Evolutionary conservation across 2,797 vertebrate genomes (phyloP).

Genomic region (Nannoperca australis): DNA sequence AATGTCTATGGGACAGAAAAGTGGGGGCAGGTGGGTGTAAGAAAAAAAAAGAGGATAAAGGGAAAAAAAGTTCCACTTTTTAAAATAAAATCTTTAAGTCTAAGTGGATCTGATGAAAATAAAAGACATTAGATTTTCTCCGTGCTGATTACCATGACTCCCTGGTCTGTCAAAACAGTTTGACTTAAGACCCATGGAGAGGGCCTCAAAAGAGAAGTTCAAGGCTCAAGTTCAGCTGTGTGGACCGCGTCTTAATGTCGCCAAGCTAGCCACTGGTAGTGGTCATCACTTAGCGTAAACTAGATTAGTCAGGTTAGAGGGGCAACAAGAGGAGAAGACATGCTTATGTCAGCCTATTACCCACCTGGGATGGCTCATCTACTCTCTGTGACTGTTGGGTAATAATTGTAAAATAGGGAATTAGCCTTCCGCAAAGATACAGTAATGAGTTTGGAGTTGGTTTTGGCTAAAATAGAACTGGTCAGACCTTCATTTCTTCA

Average conservation of each 20-base stretch:
- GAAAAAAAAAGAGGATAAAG: no score
- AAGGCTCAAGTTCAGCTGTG: conserved; percentile 80
- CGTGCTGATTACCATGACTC: conserved; percentile 80
- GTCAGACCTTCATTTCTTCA: neutral
- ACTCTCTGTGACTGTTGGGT: neutral
- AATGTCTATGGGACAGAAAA: conserved; percentile 52
- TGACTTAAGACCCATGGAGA: conserved; percentile 84
- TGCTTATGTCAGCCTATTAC: neutral
- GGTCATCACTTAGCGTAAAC: conserved; percentile 51
- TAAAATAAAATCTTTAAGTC: conserved; percentile 61
- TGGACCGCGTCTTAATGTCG: conserved; percentile 86
- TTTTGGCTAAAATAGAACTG: neutral
- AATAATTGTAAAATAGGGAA: neutral
- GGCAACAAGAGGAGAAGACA: conserved; percentile 19
- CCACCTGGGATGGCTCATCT: conserved; percentile 5
- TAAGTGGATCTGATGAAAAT: conserved; percentile 85
- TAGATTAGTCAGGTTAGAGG: conserved; percentile 56
- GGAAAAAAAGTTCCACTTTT: no score
- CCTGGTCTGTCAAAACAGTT: conserved; percentile 89
- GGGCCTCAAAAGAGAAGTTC: conserved; percentile 72
- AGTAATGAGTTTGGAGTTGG: conserved; percentile 3
- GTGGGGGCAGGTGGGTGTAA: conserved; percentile 8
- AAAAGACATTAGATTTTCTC: conserved; percentile 86
- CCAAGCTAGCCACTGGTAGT: conserved; percentile 70
- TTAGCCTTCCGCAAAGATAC: neutral